Conservation (phyloP, 2,113 vertebrate genomes). For the Percina caprodes region DNA sequence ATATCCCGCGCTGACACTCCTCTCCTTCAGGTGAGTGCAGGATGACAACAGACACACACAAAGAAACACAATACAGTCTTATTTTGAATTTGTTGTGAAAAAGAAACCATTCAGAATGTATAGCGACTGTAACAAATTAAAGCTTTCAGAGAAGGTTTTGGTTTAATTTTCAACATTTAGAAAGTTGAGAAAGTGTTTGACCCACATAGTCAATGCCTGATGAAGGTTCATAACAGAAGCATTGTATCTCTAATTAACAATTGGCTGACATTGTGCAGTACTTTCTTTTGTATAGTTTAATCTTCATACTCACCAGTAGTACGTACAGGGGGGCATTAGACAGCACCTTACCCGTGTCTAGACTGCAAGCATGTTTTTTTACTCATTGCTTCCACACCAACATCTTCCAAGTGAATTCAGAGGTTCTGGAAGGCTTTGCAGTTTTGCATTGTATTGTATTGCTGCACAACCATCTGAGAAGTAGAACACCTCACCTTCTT, state of each 20-base stretch:
- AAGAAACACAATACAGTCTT: background rate
- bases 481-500: background rate
- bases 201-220: background rate
- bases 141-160: background rate
- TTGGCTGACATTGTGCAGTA: too few species aligned
- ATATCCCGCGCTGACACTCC: slow-evolving; percentile 87
- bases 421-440: background rate
- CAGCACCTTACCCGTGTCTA: too few species aligned
- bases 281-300: too few species aligned
- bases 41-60: background rate
- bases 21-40: slow-evolving; percentile 63
- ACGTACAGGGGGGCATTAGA: too few species aligned
- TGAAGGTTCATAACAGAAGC: background rate
- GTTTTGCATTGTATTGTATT: background rate
- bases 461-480: background rate
- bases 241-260: background rate
- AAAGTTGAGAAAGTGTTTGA: background rate
- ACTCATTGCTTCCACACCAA: background rate
- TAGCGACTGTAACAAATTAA: too few species aligned
- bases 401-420: background rate
- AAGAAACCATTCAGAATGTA: background rate
- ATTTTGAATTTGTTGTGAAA: background rate
- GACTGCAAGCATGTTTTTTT: too few species aligned
- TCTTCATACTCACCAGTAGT: too few species aligned
- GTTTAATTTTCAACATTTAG: background rate